phyloP scores from a whole-genome alignment of 2,797 vertebrate species.

The Adrianichthys oophorus region DNA sequence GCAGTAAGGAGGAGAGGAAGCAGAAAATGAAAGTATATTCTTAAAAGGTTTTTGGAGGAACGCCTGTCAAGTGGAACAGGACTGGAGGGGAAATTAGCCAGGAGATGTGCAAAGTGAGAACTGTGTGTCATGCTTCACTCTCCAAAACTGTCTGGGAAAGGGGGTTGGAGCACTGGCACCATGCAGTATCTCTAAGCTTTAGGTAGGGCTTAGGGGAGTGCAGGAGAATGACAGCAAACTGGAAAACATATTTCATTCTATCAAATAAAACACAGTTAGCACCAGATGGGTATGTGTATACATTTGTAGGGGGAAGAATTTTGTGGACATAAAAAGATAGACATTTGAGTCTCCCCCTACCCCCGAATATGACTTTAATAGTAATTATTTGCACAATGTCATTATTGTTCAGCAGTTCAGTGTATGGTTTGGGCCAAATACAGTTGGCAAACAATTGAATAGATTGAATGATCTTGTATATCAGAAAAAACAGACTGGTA shows the following conservation, averaged over 20 bases:
- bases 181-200: slow-evolving; percentile 40
- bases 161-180: slow-evolving; percentile 7
- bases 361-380: too few relatives aligned
- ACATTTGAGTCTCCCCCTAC: too few relatives aligned
- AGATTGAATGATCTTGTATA: too few relatives aligned
- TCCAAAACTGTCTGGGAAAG: slow-evolving; percentile 38
- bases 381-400: too few relatives aligned
- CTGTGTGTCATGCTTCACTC: slow-evolving; percentile 50
- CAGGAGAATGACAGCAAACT: slow-evolving; percentile 21
- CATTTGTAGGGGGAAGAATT: too few relatives aligned
- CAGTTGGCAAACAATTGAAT: too few relatives aligned
- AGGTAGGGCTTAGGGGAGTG: slow-evolving; percentile 34
- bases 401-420: too few relatives aligned
- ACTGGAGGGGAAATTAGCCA: slow-evolving; percentile 63
- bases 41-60: slow-evolving; percentile 65
- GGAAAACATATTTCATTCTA: slow-evolving; percentile 1
- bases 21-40: slow-evolving; percentile 64
- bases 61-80: slow-evolving; percentile 66
- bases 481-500: too few relatives aligned
- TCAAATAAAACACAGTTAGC: neutral
- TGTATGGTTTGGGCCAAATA: too few relatives aligned
- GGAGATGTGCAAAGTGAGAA: slow-evolving; percentile 61
- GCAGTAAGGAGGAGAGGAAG: slow-evolving; percentile 50
- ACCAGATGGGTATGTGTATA: too few relatives aligned
- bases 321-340: too few relatives aligned